These are phyloP conservation scores for Lathronympha strigana DNA, from an alignment of 2,888 invertebrate species.

Conservation along the genomic window DNA sequence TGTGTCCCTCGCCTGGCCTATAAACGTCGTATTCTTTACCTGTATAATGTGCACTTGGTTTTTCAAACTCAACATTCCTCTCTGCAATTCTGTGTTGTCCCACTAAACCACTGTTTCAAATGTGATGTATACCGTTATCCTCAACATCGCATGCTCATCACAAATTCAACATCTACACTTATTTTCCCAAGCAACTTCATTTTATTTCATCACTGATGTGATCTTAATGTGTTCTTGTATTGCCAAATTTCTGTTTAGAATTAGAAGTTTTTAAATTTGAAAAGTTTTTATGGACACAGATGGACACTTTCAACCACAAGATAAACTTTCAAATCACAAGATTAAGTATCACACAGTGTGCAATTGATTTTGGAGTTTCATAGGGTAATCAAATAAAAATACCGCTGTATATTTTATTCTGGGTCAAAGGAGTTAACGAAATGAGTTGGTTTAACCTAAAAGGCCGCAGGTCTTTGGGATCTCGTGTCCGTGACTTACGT, in stretches of 20 bases:
- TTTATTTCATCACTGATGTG: slow-evolving; percentile 8
- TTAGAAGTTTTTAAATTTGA: background rate
- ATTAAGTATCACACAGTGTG: too few relatives aligned
- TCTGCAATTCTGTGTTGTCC: slow-evolving; percentile 27
- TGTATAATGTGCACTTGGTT: slow-evolving; percentile 45
- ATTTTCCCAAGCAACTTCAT: slow-evolving; percentile 12
- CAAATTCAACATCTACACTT: slow-evolving; percentile 28
- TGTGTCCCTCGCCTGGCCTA: slow-evolving; percentile 31
- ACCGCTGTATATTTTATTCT: background rate
- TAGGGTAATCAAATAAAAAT: background rate
- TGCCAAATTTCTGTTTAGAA: slow-evolving; percentile 26
- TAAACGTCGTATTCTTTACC: slow-evolving; percentile 27
- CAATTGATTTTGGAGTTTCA: too few relatives aligned
- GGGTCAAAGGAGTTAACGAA: background rate
- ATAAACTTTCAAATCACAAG: background rate
- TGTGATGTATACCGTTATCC: slow-evolving; percentile 30
- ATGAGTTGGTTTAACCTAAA: slow-evolving; percentile 9
- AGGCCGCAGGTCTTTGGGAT: slow-evolving; percentile 19
- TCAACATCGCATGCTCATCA: slow-evolving; percentile 35
- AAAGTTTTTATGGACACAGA: background rate
- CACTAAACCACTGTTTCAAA: slow-evolving; percentile 30
- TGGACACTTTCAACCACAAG: background rate
- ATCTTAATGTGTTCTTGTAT: slow-evolving; percentile 4
- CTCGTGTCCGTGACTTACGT: slow-evolving; percentile 35
- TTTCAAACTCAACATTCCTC: slow-evolving; percentile 27